phyloP scores from a whole-genome alignment of 2,888 invertebrate species.

The Dryadula phaetusa region DNA sequence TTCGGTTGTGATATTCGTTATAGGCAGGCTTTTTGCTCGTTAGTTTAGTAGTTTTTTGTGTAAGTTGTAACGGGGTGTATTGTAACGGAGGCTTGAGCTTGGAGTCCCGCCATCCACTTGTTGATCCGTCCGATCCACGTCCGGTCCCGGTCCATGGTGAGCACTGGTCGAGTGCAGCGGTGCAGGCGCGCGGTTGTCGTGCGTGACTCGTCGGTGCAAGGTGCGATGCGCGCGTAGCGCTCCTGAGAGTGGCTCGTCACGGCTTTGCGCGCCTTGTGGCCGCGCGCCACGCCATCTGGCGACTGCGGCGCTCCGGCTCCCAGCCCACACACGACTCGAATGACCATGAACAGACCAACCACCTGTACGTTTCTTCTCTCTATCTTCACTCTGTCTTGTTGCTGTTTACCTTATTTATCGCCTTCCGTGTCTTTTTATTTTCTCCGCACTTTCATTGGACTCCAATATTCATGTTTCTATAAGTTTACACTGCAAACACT shows the following conservation, averaged over 20 bases:
- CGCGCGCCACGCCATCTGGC: slow-evolving; percentile 89
- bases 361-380: slow-evolving; percentile 81
- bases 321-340: slow-evolving; percentile 80
- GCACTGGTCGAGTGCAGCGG: slow-evolving; percentile 49
- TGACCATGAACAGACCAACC: slow-evolving; percentile 82
- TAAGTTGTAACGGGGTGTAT: slow-evolving; percentile 28
- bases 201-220: slow-evolving; percentile 63
- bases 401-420: slow-evolving; percentile 47
- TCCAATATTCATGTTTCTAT: not conserved
- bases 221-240: slow-evolving; percentile 72
- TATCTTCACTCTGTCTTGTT: slow-evolving; percentile 59
- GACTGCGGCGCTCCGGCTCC: slow-evolving; percentile 84
- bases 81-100: slow-evolving; percentile 46
- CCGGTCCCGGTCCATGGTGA: slow-evolving; percentile 55
- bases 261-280: slow-evolving; percentile 89
- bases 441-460: slow-evolving; percentile 37
- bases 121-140: slow-evolving; percentile 47
- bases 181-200: slow-evolving; percentile 48
- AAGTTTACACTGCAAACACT: not conserved
- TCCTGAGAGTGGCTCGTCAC: slow-evolving; percentile 86
- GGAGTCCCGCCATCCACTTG: slow-evolving; percentile 48
- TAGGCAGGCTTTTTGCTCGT: slow-evolving; percentile 80
- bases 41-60: slow-evolving; percentile 52
- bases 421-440: slow-evolving; percentile 39
- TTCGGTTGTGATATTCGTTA: slow-evolving; percentile 80